Conservation (phyloP, 2,113 vertebrate genomes). For the Pterocles orientalis region DNA sequence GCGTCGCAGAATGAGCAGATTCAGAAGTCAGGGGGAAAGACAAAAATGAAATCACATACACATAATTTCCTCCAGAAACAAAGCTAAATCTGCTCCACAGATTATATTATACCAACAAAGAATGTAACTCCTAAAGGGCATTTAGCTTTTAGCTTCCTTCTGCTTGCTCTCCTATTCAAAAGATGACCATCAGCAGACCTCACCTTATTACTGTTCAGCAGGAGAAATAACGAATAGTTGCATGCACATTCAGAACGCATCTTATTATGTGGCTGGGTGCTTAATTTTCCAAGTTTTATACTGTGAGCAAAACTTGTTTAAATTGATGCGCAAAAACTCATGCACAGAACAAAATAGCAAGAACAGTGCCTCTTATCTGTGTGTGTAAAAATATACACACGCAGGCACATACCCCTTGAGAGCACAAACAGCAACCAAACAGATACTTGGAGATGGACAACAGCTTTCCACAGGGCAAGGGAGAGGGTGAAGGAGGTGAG, state of each 20-base stretch:
- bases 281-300: neutral
- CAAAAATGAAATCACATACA: neutral
- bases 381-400: neutral
- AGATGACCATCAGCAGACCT: neutral
- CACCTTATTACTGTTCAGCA: neutral
- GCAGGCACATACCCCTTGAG: neutral
- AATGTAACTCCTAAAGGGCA: neutral
- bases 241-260: neutral
- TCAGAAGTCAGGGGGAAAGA: neutral
- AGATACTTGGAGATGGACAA: neutral
- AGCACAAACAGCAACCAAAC: neutral
- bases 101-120: neutral
- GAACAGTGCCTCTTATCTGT: neutral
- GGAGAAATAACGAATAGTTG: neutral
- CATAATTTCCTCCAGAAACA: neutral
- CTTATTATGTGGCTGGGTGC: neutral
- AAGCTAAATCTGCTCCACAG: neutral
- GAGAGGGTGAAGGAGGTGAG: accelerated
- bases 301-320: neutral
- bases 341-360: neutral
- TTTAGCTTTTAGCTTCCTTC: neutral
- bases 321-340: neutral
- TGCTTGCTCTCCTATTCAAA: neutral
- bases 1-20: neutral
- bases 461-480: neutral